Percentiles rank a stretch among this genome's conserved stretches.
Evolutionary conservation across 2,888 invertebrate species (phyloP).

Genomic region (Prosapia bicincta): DNA sequence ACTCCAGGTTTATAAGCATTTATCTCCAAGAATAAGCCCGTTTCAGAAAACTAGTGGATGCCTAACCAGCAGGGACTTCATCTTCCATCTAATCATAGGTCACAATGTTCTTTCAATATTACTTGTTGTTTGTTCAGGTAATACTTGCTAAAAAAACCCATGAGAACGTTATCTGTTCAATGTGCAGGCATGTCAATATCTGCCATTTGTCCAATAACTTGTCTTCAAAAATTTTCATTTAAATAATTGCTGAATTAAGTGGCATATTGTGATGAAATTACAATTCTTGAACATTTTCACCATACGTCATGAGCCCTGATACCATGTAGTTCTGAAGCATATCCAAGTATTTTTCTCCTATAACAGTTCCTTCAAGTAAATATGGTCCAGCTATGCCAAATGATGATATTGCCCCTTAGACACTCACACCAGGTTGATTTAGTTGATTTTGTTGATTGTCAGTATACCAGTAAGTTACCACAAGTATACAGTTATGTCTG

Average conservation of each 20-base stretch:
- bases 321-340: no score
- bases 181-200: constrained; percentile 2
- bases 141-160: no score
- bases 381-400: background rate
- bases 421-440: constrained; percentile 3
- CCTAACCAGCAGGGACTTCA: no score
- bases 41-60: no score
- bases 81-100: no score
- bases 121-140: no score
- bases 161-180: constrained; percentile 8
- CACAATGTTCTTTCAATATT: no score
- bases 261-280: background rate
- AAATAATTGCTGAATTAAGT: background rate
- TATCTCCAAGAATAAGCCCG: no score
- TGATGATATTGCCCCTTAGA: background rate
- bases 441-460: background rate
- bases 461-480: background rate
- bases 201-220: no score
- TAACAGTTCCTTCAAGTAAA: background rate
- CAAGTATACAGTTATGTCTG: background rate
- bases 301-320: no score
- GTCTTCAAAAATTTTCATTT: background rate
- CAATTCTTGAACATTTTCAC: background rate
- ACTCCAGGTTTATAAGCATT: no score
- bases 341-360: no score